Evolutionary conservation across 2,888 invertebrate genomes (phyloP).

Genomic region (Eristalis pertinax): DNA sequence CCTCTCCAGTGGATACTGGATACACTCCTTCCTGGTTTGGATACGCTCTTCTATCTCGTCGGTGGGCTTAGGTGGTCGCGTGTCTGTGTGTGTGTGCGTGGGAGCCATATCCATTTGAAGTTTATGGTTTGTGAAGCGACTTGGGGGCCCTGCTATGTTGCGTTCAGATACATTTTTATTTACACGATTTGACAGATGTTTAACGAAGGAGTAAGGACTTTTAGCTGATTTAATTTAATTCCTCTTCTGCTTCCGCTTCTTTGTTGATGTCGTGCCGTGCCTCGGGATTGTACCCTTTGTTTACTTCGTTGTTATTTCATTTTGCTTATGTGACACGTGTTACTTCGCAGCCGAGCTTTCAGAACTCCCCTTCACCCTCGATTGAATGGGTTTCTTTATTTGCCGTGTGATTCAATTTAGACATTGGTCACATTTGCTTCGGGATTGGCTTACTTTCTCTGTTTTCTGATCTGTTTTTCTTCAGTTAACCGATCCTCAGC

Average conservation of each 20-base stretch:
- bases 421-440: too few relatives aligned
- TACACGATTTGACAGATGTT: constrained; percentile 37
- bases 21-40: neutral
- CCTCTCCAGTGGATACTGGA: too few relatives aligned
- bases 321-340: neutral
- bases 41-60: neutral
- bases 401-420: too few relatives aligned
- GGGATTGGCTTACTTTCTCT: too few relatives aligned
- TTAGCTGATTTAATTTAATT: constrained; percentile 21
- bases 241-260: neutral
- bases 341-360: neutral
- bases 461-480: too few relatives aligned
- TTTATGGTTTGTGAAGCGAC: constrained; percentile 13
- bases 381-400: too few relatives aligned
- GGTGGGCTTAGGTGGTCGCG: too few relatives aligned
- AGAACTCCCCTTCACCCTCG: too few relatives aligned
- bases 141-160: constrained; percentile 1
- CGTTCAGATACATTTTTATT: constrained; percentile 17
- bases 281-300: neutral
- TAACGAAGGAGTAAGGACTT: constrained; percentile 27
- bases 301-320: neutral
- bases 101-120: neutral
- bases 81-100: neutral
- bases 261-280: neutral
- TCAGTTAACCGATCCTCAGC: too few relatives aligned